Evolutionary conservation across 2,113 vertebrate species (phyloP).

Genomic region (Rousettus leschenaultii): DNA sequence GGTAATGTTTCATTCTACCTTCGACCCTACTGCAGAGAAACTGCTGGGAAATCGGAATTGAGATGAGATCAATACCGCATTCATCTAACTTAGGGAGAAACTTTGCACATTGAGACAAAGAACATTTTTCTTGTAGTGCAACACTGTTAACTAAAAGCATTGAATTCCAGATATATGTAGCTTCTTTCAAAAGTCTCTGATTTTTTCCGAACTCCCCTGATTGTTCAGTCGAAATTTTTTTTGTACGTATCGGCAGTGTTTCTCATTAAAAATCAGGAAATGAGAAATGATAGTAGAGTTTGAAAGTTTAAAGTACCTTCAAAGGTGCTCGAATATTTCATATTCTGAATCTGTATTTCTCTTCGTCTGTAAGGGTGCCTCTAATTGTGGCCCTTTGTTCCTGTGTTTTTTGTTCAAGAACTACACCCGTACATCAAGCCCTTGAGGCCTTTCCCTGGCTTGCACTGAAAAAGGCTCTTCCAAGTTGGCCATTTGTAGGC

Average conservation of each 20-base stretch:
- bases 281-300: conserved; percentile 67
- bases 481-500: conserved; percentile 57
- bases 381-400: conserved; percentile 74
- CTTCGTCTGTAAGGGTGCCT: conserved; percentile 62
- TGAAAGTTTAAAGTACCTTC: conserved; percentile 74
- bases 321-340: conserved; percentile 70
- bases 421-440: conserved; percentile 11
- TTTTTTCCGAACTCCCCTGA: conserved; percentile 75
- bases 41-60: neutral
- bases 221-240: conserved; percentile 76
- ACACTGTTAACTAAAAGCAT: conserved; percentile 15
- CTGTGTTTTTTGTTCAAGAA: conserved; percentile 52
- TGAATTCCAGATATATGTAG: conserved; percentile 59
- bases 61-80: neutral
- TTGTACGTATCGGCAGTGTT: conserved; percentile 69
- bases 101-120: conserved; percentile 40
- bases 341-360: conserved; percentile 77
- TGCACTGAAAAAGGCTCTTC: conserved; percentile 37
- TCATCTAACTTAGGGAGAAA: neutral
- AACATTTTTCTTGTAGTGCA: conserved; percentile 33
- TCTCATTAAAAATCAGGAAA: conserved; percentile 79
- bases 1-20: neutral
- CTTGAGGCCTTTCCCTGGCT: conserved; percentile 54
- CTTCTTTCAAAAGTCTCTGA: conserved; percentile 58
- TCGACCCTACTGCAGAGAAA: neutral